phyloP scores from a whole-genome alignment of 2,797 vertebrate genomes.

The Spinus olivaceus region DNA sequence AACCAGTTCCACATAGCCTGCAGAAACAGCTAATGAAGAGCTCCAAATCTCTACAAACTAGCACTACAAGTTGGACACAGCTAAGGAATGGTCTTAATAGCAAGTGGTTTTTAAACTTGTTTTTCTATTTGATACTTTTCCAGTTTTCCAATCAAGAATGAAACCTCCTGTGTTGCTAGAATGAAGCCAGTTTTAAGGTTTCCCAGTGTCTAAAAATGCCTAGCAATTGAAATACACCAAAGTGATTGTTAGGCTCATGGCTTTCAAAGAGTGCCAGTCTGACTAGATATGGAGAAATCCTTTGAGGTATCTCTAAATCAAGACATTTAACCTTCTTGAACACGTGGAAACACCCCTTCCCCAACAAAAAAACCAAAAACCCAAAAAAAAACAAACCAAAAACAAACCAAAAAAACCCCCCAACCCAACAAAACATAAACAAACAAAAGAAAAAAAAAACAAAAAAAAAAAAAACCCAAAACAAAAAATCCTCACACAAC shows the following conservation, averaged over 20 bases:
- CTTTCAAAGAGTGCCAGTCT: background rate
- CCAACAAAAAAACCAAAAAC: no score
- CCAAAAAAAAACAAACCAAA: background rate
- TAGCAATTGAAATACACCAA: background rate
- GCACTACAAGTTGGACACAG: background rate
- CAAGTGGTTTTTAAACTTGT: background rate
- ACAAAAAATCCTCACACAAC: background rate
- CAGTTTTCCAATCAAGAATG: background rate
- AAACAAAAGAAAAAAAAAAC: background rate
- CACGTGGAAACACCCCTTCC: accelerated
- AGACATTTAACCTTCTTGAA: background rate
- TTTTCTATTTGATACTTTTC: background rate
- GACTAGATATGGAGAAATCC: background rate
- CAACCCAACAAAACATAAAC: background rate
- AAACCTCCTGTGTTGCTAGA: background rate
- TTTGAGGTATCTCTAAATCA: background rate
- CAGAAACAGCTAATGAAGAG: background rate
- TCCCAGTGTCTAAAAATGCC: background rate
- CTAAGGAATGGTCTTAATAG: background rate
- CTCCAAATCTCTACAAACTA: background rate
- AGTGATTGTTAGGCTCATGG: background rate
- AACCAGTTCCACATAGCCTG: background rate
- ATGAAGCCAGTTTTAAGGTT: background rate
- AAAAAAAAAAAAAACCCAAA: background rate
- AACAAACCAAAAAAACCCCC: background rate